Percentiles rank a stretch among this genome's conserved stretches.
phyloP scores from a whole-genome alignment of 1,140 invertebrate species.

The Ceratosolen solmsi region DNA sequence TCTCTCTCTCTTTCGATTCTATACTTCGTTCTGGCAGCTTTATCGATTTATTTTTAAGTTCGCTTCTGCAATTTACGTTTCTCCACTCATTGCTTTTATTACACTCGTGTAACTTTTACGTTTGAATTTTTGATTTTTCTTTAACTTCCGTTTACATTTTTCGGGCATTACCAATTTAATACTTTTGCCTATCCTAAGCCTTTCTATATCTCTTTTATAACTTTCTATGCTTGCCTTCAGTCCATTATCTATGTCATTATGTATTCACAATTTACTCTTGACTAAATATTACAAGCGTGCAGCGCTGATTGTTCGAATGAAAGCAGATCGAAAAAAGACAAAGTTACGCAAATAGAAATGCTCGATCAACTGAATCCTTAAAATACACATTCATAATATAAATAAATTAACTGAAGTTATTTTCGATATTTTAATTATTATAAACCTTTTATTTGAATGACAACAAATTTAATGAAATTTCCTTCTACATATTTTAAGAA shows the following conservation, averaged over 20 bases:
- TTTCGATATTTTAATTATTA: too few relatives aligned
- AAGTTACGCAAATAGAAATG: too few relatives aligned
- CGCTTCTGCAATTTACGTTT: not conserved
- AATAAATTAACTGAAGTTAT: too few relatives aligned
- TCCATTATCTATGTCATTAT: not conserved
- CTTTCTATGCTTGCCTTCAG: not conserved
- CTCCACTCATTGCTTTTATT: conserved; percentile 30
- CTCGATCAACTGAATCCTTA: too few relatives aligned
- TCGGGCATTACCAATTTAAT: not conserved
- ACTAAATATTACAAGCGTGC: not conserved
- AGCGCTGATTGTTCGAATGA: too few relatives aligned
- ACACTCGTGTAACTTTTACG: conserved; percentile 26
- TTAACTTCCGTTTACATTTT: not conserved
- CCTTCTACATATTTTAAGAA: too few relatives aligned
- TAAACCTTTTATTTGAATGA: too few relatives aligned
- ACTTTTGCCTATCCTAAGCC: too few relatives aligned
- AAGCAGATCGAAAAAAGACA: too few relatives aligned
- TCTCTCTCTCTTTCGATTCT: conserved; percentile 27
- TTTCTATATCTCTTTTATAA: not conserved
- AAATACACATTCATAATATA: too few relatives aligned
- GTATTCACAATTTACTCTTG: not conserved
- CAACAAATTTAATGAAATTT: too few relatives aligned
- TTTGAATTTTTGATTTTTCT: conserved; percentile 43
- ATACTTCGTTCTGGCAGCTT: not conserved
- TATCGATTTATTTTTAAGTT: conserved; percentile 23